Base-by-base conservation (phyloP, 1,140 invertebrate species). In the Papilio polytes region DNA sequence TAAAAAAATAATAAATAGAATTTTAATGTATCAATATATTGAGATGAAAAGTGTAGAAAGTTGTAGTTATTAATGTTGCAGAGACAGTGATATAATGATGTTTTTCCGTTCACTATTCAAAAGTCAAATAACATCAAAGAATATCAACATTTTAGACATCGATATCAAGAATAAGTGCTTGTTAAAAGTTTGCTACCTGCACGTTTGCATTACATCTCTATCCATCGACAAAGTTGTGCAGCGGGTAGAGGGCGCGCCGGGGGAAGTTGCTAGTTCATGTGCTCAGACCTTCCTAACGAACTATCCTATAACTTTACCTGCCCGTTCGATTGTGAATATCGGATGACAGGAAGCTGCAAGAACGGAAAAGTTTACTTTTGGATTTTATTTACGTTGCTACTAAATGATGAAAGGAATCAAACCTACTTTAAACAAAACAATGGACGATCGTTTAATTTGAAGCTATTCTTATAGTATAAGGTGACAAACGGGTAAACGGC, bases 131-230 rank as follows among this genome's bases (percentile, higher is more conserved):
- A 31, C 10, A 31, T 31, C 15, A 31, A 31, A 20, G 12, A 63
- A 31, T 31, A 66, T 15, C 22, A 70, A 31, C 36, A 70, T 31
- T 70, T 13, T 36, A 15, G 12, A 31, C 3, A 31, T 26, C 13
- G 26, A 70, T 1, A 13, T 70, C 26, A 36, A 70, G 20, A 1
- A 70, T 70, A 70, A 70, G 26, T 70, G 63, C 63, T 31, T 31
- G 63, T 70, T 70, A 70, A 70, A 70, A 70, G 63, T 70, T 66
- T 66, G 20, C 4, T 70, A 70, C 63, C 22, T 70, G 63, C 26
- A 70, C 63, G 2, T 12, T 63, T 70, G 22, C 63, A 31, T 70
- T 70, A 70, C 26, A 70, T 70, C 26, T 70, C 59, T 63, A 59
- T 18, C 20, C 18, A 36, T 70, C 10, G 26, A 59, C 20, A 15